A percentile compares a stretch with the other conserved stretches of the same genome.
These are phyloP conservation scores for Cantharis rufa DNA, from an alignment of 2,888 invertebrate species.

Conservation along the genomic window DNA sequence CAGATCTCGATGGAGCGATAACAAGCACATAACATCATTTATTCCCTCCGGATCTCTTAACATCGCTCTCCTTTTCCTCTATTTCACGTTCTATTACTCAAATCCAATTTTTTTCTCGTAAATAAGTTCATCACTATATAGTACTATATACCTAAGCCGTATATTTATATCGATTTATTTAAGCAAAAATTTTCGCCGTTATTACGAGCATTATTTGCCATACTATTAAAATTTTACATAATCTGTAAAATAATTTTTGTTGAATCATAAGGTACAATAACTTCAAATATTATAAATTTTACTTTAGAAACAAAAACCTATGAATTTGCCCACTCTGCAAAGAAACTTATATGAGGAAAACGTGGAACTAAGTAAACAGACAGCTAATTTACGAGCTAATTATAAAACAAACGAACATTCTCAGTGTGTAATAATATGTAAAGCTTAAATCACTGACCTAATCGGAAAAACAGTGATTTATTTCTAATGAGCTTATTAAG, in stretches of 20 bases:
- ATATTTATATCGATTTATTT: neutral
- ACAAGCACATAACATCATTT: conserved; percentile 29
- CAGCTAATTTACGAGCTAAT: conserved; percentile 33
- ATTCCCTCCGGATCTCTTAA: conserved; percentile 21
- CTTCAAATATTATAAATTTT: neutral
- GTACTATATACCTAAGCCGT: neutral
- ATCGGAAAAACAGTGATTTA: conserved; percentile 38
- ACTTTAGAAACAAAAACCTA: conserved; percentile 4
- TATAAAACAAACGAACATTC: conserved; percentile 40
- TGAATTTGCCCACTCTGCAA: conserved; percentile 28
- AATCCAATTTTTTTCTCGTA: neutral
- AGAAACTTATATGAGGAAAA: conserved; percentile 32
- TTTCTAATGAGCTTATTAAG: conserved; percentile 37
- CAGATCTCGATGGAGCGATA: conserved; percentile 29
- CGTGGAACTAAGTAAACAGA: conserved; percentile 30
- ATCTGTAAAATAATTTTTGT: neutral
- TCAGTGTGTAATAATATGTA: conserved; percentile 37
- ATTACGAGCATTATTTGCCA: neutral
- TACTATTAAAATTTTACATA: neutral
- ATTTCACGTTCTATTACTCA: conserved; percentile 12
- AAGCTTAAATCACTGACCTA: conserved; percentile 41
- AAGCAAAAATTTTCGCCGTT: neutral
- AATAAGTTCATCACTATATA: neutral
- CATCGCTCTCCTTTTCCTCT: conserved; percentile 13
- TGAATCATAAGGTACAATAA: neutral